Evolutionary conservation across 1,140 invertebrate species (phyloP).

Genomic region (Nasonia vitripennis): DNA sequence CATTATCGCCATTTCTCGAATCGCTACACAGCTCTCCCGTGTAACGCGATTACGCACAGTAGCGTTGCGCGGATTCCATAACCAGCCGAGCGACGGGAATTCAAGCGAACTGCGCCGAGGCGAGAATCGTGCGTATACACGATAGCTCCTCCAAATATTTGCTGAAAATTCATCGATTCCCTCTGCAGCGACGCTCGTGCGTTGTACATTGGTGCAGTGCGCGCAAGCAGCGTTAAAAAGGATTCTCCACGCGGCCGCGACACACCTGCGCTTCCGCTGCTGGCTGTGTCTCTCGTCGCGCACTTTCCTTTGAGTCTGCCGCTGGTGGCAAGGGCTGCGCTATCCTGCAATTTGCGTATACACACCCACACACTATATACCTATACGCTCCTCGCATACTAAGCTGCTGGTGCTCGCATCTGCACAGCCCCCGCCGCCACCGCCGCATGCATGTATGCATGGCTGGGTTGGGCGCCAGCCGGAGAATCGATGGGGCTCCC

Average conservation of each 20-base stretch:
- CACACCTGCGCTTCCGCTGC: background rate
- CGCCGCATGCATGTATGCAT: background rate
- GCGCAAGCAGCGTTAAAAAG: background rate
- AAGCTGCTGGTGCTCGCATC: background rate
- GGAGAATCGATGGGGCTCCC: constrained; percentile 29
- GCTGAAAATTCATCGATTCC: background rate
- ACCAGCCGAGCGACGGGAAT: background rate
- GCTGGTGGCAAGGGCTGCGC: background rate
- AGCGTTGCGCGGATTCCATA: background rate
- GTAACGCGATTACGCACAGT: background rate
- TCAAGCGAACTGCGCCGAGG: background rate
- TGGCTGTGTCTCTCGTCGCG: background rate
- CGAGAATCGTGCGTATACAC: background rate
- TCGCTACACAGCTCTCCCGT: background rate
- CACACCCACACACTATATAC: background rate
- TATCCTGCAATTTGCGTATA: constrained; percentile 30
- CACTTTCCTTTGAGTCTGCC: background rate
- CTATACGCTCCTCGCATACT: background rate
- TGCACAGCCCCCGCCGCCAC: background rate
- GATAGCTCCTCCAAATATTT: background rate
- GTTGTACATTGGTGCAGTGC: too few species aligned
- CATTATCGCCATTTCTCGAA: too few species aligned
- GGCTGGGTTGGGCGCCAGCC: background rate
- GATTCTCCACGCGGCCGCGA: background rate
- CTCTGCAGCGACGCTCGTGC: background rate